Evolutionary conservation across 2,113 vertebrate species (phyloP).

Genomic region (Dipodomys merriami): DNA sequence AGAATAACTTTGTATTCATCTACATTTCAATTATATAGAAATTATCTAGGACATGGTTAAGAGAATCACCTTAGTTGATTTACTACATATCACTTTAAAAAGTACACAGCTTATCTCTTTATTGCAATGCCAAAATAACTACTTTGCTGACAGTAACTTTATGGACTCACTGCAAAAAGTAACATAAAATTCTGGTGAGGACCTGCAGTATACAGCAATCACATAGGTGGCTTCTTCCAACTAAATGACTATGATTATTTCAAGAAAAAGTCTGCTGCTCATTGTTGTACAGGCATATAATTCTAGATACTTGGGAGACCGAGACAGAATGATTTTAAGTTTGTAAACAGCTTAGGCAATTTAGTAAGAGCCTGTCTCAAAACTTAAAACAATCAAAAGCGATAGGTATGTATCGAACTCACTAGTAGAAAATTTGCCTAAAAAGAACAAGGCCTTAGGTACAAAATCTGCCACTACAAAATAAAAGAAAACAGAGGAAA

Average conservation of each 20-base stretch:
- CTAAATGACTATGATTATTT: neutral
- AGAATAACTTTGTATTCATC: neutral
- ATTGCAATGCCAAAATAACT: neutral
- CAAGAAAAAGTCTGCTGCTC: neutral
- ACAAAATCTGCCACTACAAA: no score
- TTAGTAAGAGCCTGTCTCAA: neutral
- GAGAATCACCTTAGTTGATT: neutral
- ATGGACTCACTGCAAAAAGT: neutral
- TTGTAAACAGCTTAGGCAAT: neutral
- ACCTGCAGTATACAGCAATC: neutral
- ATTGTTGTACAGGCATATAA: neutral
- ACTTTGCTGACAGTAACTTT: neutral
- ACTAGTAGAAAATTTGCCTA: neutral
- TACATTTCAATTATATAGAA: neutral
- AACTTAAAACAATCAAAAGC: neutral
- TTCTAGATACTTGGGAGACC: neutral
- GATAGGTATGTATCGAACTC: neutral
- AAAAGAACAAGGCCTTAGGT: no score
- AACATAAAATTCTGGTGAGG: neutral
- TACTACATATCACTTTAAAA: neutral
- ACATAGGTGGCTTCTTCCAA: slow-evolving; percentile 10
- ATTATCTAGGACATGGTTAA: neutral
- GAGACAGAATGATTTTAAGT: neutral
- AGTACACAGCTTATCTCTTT: neutral
- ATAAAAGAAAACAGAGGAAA: no score